Evolutionary conservation across 1,140 invertebrate genomes (phyloP), one percentile per base, ranked within the genome.

Genomic region (Brachionus paranguensis): DNA sequence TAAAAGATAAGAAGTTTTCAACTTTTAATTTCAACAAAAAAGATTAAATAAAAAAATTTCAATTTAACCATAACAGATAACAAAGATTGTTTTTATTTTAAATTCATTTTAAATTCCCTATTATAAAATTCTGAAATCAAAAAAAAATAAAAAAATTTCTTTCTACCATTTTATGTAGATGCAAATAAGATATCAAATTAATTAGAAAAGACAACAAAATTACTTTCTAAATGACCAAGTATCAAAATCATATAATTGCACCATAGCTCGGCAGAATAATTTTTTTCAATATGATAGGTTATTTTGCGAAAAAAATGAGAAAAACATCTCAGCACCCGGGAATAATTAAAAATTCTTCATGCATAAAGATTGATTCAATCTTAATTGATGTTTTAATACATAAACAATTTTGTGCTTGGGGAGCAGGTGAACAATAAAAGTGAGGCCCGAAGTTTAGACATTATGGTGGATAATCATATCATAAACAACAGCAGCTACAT

Each of bases 401-500:
- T 60, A 24, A 72, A 72, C 14, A 41, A 72, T 10, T 43, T 14
- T 72, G 29, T 72, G 29, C n/a, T 43, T 20, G n/a, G 68, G 33
- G 17, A 72, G n/a, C 14, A 41, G 45, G 11, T 6, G 37, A 41
- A 17, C 37, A 72, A 45, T 60, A 27, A 60, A 60, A 60, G 53
- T 10, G 53, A 60, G 20, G 17, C 53, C 20, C 17, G 5, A 24
- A 60, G n/a, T 60, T 20, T 37, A 37, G 27, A 47, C n/a, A 43
- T 20, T 68, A 33, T 20, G 12, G 20, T 72, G 33, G 33, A 72
- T 41, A 43, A 41, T 43, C 29, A 72, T 43, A 43, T 43, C 17
- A 43, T 72, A 11, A 72, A 72, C 33, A 43, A 72, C 33, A 72
- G n/a, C n/a, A 72, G 37, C 68, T 72, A 41, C n/a, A 72, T 72